Evolutionary conservation across 2,888 invertebrate species (phyloP).

Genomic region (Agrilus biguttatus): DNA sequence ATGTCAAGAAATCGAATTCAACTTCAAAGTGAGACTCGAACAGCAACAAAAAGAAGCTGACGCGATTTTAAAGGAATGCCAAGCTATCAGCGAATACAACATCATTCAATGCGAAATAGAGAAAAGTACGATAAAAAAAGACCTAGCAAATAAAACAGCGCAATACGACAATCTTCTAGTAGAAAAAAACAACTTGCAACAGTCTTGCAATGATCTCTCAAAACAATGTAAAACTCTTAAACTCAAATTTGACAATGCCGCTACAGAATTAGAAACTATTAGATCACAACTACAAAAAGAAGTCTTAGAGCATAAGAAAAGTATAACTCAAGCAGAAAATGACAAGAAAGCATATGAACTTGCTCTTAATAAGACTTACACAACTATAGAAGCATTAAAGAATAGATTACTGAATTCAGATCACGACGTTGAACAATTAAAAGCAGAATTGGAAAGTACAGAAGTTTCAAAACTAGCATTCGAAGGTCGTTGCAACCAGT

Average conservation of each 20-base stretch:
- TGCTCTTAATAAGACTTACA: conserved; percentile 42
- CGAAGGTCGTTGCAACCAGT: conserved; percentile 20
- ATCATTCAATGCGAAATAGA: conserved; percentile 38
- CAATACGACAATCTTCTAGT: conserved; percentile 11
- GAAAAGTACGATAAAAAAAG: conserved; percentile 32
- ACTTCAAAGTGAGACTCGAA: conserved; percentile 29
- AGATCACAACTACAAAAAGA: conserved; percentile 7
- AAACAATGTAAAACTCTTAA: conserved; percentile 12
- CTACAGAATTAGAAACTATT: conserved; percentile 11
- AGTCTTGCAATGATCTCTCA: conserved; percentile 7
- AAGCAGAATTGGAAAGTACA: conserved; percentile 25
- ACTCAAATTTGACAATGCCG: conserved; percentile 9
- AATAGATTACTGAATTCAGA: conserved; percentile 43
- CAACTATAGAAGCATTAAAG: conserved; percentile 43
- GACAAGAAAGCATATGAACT: conserved; percentile 43
- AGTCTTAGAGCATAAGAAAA: conserved; percentile 23
- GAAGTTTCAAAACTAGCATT: conserved; percentile 22
- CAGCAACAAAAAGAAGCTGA: conserved; percentile 32
- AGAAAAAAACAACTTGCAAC: conserved; percentile 9
- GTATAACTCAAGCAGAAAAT: conserved; percentile 32
- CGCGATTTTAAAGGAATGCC: conserved; percentile 37
- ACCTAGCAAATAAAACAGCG: conserved; percentile 14
- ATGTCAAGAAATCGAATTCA: conserved; percentile 30
- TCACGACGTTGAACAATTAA: conserved; percentile 40
- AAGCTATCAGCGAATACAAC: conserved; percentile 38